Evolutionary conservation across 2,888 invertebrate species (phyloP).

Genomic region (Trichacis sp.): DNA sequence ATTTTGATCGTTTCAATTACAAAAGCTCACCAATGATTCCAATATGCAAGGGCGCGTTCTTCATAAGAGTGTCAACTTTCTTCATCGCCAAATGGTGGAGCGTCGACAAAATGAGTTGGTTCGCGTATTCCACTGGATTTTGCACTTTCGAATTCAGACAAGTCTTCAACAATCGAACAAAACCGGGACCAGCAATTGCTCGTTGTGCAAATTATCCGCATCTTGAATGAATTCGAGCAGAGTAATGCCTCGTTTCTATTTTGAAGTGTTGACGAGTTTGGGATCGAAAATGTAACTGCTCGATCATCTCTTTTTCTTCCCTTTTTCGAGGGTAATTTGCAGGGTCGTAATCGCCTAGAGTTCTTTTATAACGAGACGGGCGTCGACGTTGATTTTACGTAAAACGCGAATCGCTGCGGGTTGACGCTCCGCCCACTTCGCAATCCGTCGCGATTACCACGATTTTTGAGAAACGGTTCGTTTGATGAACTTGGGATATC

Average conservation of each 20-base stretch:
- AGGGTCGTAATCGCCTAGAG: slow-evolving; percentile 74
- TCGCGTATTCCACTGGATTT: slow-evolving; percentile 86
- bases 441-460: slow-evolving; percentile 62
- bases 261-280: slow-evolving; percentile 75
- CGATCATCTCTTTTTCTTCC: slow-evolving; percentile 11
- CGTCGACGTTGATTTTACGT: slow-evolving; percentile 77
- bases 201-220: slow-evolving; percentile 82
- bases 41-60: slow-evolving; percentile 74
- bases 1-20: no score
- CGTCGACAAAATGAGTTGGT: slow-evolving; percentile 85
- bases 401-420: slow-evolving; percentile 75
- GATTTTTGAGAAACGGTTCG: slow-evolving; percentile 54
- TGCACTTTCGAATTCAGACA: slow-evolving; percentile 87
- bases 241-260: slow-evolving; percentile 85
- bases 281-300: slow-evolving; percentile 49
- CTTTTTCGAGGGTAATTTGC: no score
- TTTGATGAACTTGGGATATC: slow-evolving; percentile 46
- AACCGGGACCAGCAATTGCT: slow-evolving; percentile 77
- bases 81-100: slow-evolving; percentile 73
- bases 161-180: slow-evolving; percentile 84
- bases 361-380: slow-evolving; percentile 73
- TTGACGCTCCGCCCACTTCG: slow-evolving; percentile 53
- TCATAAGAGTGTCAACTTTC: slow-evolving; percentile 56
- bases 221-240: slow-evolving; percentile 87
- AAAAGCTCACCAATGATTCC: slow-evolving; percentile 67